Evolutionary conservation across 92 coral and sea anemone species (phyloP).

Genomic region (Umimayanthus chanpuru): DNA sequence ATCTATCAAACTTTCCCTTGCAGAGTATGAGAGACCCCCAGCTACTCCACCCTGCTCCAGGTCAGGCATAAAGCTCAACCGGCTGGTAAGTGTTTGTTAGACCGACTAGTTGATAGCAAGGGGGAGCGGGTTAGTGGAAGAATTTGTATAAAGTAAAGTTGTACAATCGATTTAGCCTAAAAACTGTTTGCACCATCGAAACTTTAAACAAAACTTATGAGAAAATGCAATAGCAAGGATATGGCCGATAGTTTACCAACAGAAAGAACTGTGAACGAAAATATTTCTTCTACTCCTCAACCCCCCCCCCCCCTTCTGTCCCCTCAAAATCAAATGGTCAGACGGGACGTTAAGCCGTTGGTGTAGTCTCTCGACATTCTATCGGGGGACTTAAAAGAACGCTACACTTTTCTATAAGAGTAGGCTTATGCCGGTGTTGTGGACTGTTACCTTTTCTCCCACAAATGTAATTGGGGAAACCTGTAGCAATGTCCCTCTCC

Average conservation of each 20-base stretch:
- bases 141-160: no score
- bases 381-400: no score
- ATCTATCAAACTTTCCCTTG: background rate
- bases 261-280: background rate
- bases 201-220: no score
- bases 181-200: no score
- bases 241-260: background rate
- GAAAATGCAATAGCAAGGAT: background rate
- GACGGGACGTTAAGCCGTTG: no score
- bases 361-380: no score
- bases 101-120: background rate
- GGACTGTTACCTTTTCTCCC: no score
- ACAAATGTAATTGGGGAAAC: no score
- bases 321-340: background rate
- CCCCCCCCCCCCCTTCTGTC: background rate
- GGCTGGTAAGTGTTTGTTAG: background rate
- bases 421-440: no score
- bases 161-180: no score
- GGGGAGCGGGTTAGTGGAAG: background rate
- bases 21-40: slow-evolving; percentile 1
- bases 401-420: no score
- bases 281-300: background rate
- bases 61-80: background rate
- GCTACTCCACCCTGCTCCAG: background rate
- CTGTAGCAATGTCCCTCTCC: no score